Evolutionary conservation across 2,113 vertebrate genomes (phyloP), one percentile per base, ranked within the genome.

Genomic region (Uria lomvia): DNA sequence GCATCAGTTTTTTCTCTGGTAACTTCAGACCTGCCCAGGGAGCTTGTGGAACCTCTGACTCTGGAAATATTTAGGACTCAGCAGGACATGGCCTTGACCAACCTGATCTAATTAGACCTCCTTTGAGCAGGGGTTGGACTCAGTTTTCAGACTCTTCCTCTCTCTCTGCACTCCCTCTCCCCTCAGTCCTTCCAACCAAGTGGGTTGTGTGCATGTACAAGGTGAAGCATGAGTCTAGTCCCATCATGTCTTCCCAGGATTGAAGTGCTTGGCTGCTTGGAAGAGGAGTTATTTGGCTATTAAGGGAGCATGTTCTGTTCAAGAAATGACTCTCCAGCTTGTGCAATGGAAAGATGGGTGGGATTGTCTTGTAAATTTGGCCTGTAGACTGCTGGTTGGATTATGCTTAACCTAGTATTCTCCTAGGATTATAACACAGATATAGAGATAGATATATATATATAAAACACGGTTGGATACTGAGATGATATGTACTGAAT

Each of bases 381-480:
- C 49, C 53, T 77, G 45, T 18, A 58, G 55, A 8, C 15, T 56
- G n/a, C 26, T 87, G 22, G 14, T 43, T 84, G 70, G 65, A 43
- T 79, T 56, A 4, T 43, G 24, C 5, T 68, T 86, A 30, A 17
- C n/a, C 36, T 43, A 30, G n/a, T 36, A 13, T 66, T 68, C 34
- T 67, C 21, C 43, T 56, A 76, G 49, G 26, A 26, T 62, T 62
- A 2, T 15, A 43, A 79, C n/a, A 62, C 12, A 5, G 24, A 12
- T 52, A 21, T 30, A 45, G 20, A 13, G 8, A 5, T 8, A 3
- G 8, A 4, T 8, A 4, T 5, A 9, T 45, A 26, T 3, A 38
- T 45, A 22, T 4, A 38, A 29, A 36, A 19, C 47, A 16, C 0
- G 0, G 26, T 8, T 77, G 63, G 82, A 0, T n/a, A 15, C 36